A percentile compares a stretch with the other conserved stretches of the same genome.
phyloP scores from a whole-genome alignment of 2,888 invertebrate species.

The Andrena minutula region DNA sequence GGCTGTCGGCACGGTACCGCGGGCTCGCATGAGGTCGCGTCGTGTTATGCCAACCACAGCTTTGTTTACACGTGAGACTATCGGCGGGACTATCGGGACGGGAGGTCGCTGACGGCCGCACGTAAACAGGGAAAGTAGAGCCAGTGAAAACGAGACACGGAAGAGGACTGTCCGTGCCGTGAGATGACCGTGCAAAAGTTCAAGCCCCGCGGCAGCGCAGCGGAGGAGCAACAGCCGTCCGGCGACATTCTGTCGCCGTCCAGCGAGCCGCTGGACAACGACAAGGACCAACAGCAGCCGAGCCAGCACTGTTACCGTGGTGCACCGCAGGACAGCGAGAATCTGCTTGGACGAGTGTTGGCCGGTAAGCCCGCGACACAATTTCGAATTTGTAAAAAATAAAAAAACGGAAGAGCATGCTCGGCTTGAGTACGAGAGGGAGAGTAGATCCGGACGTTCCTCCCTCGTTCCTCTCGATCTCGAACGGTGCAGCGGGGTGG shows the following conservation, averaged over 20 bases:
- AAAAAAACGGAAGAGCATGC: no score
- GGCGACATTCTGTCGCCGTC: conserved; percentile 81
- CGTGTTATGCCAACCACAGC: conserved; percentile 43
- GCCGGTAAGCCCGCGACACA: conserved; percentile 85
- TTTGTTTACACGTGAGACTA: conserved; percentile 41
- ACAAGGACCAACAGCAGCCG: conserved; percentile 74
- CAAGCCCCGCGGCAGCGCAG: conserved; percentile 85
- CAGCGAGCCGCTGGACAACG: conserved; percentile 77
- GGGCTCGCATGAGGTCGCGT: conserved; percentile 31
- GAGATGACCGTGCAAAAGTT: conserved; percentile 87
- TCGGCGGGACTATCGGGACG: conserved; percentile 36
- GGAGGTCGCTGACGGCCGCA: conserved; percentile 12
- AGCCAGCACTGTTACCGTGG: conserved; percentile 71
- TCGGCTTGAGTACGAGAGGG: conserved; percentile 26
- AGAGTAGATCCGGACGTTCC: conserved; percentile 40
- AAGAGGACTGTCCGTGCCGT: conserved; percentile 29
- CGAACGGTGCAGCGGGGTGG: not conserved
- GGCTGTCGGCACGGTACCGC: not conserved
- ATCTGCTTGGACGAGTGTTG: conserved; percentile 87
- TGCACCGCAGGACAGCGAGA: conserved; percentile 85
- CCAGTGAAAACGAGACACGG: conserved; percentile 34
- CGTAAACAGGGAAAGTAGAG: not conserved
- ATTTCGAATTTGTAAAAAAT: not conserved
- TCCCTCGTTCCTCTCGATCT: conserved; percentile 15
- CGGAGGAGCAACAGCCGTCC: conserved; percentile 78